phyloP scores from a whole-genome alignment of 2,888 invertebrate species.

The Petrolisthes cinctipes region DNA sequence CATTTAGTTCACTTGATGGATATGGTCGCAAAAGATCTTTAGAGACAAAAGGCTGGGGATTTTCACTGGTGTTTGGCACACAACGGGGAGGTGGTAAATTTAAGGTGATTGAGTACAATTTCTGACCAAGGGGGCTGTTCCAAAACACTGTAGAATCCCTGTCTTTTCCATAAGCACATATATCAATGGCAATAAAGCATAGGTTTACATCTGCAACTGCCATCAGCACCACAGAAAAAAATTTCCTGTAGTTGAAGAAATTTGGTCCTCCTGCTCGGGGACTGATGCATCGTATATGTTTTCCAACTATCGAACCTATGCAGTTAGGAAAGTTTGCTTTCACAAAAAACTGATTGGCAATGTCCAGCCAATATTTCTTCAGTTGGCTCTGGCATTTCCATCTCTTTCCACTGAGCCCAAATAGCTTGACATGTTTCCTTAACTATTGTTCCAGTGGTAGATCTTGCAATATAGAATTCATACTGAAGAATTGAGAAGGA shows the following conservation, averaged over 20 bases:
- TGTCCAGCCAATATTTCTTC: constrained; percentile 19
- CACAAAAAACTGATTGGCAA: constrained; percentile 21
- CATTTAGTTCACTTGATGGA: constrained; percentile 66
- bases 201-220: constrained; percentile 41
- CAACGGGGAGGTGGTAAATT: constrained; percentile 38
- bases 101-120: constrained; percentile 35
- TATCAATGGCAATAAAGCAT: constrained; percentile 29
- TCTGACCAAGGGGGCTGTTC: constrained; percentile 13
- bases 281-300: constrained; percentile 22
- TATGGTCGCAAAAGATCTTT: constrained; percentile 67
- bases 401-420: constrained; percentile 28
- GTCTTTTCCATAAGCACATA: constrained; percentile 36
- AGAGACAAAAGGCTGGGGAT: constrained; percentile 50
- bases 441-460: constrained; percentile 26
- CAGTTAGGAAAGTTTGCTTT: constrained; percentile 33
- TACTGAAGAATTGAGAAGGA: constrained; percentile 16
- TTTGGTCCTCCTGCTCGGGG: constrained; percentile 31
- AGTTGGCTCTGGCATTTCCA: constrained; percentile 36
- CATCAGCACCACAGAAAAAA: constrained; percentile 35
- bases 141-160: constrained; percentile 27
- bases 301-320: constrained; percentile 1
- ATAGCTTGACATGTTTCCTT: constrained; percentile 30
- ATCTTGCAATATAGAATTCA: constrained; percentile 32
- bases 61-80: constrained; percentile 34
- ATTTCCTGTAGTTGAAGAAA: constrained; percentile 15